Percentiles rank a stretch among this genome's conserved stretches.
phyloP scores from a whole-genome alignment of 2,797 vertebrate genomes.

The Myiotriccus ornatus region DNA sequence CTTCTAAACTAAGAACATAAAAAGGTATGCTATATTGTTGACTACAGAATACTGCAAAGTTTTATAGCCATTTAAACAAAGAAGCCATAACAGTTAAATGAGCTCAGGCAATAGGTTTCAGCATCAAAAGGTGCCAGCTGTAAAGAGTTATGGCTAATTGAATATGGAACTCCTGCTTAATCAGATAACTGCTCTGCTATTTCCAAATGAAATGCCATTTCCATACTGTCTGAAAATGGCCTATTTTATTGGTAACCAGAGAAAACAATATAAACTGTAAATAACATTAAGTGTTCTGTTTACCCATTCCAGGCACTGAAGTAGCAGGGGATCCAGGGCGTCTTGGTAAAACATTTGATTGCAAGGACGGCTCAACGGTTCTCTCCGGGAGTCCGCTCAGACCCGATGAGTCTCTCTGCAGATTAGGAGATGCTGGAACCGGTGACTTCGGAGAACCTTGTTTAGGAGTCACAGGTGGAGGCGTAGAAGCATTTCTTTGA shows the following conservation, averaged over 20 bases:
- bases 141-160: slow-evolving; percentile 88
- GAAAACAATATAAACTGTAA: slow-evolving; percentile 85
- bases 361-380: slow-evolving; percentile 77
- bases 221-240: slow-evolving; percentile 81
- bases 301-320: slow-evolving; percentile 92
- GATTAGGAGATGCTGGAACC: slow-evolving; percentile 74
- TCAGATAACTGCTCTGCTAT: slow-evolving; percentile 84
- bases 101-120: slow-evolving; percentile 83
- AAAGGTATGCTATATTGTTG: slow-evolving; percentile 80
- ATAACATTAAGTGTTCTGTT: slow-evolving; percentile 85
- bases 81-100: slow-evolving; percentile 84
- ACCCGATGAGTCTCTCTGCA: slow-evolving; percentile 81
- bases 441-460: slow-evolving; percentile 78
- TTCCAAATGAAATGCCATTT: slow-evolving; percentile 85
- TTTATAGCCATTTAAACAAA: slow-evolving; percentile 87
- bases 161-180: slow-evolving; percentile 85
- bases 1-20: slow-evolving; percentile 79
- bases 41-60: slow-evolving; percentile 81
- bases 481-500: slow-evolving; percentile 78
- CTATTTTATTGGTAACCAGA: slow-evolving; percentile 84
- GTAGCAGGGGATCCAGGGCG: slow-evolving; percentile 88
- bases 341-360: slow-evolving; percentile 85
- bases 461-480: slow-evolving; percentile 65
- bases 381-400: slow-evolving; percentile 91
- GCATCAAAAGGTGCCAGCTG: slow-evolving; percentile 84